phyloP scores from a whole-genome alignment of 2,797 vertebrate genomes.

The Epinephelus malabaricus region DNA sequence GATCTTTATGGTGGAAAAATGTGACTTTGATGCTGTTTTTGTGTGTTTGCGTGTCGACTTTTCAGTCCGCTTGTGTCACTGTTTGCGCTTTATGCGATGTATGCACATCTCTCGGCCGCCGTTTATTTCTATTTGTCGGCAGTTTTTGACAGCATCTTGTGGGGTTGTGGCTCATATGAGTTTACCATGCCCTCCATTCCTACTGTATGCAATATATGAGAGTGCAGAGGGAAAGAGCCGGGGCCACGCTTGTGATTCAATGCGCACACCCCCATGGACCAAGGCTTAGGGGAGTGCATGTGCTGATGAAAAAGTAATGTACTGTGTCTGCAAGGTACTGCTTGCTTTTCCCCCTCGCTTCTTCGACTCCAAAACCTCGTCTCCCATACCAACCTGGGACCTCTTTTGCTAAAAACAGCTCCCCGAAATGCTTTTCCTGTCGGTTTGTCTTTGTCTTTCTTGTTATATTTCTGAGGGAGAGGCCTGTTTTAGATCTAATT shows the following conservation, averaged over 20 bases:
- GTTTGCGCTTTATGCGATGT: constrained; percentile 50
- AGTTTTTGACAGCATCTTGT: constrained; percentile 69
- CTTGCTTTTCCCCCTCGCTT: constrained; percentile 68
- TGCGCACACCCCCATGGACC: constrained; percentile 79
- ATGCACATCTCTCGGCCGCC: constrained; percentile 53
- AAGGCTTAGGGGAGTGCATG: constrained; percentile 83
- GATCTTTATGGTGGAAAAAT: constrained; percentile 41
- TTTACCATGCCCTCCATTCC: constrained; percentile 60
- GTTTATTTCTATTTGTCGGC: constrained; percentile 66
- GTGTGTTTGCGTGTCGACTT: constrained; percentile 11
- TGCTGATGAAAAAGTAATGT: constrained; percentile 90
- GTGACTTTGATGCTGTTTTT: constrained; percentile 52
- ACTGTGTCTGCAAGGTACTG: constrained; percentile 85
- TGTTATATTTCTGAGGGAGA: constrained; percentile 26
- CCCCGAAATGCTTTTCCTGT: constrained; percentile 52
- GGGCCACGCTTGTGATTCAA: constrained; percentile 79
- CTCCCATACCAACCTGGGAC: constrained; percentile 69
- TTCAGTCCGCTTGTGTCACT: constrained; percentile 23
- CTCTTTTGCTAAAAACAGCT: constrained; percentile 75
- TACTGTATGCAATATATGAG: constrained; percentile 78
- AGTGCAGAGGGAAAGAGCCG: constrained; percentile 61
- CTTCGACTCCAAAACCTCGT: constrained; percentile 63
- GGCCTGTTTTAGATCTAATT: constrained; percentile 43
- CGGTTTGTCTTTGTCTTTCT: constrained; percentile 42
- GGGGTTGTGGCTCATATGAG: constrained; percentile 57